Evolutionary conservation across 2,888 invertebrate genomes (phyloP).

Genomic region (Ormyrus pomaceus): DNA sequence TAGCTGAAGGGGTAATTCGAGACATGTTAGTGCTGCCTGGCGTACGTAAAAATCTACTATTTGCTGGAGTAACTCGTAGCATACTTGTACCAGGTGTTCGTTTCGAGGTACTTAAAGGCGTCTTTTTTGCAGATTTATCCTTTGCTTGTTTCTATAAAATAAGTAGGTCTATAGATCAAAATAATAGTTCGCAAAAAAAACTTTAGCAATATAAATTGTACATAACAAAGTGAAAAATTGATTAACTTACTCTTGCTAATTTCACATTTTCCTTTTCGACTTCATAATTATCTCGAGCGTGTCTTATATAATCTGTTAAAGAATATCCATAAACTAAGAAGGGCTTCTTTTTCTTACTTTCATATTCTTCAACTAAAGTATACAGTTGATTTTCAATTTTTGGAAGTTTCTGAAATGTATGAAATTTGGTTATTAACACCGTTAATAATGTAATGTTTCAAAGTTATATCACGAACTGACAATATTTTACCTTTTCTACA

Average conservation of each 20-base stretch:
- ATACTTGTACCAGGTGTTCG: constrained; percentile 64
- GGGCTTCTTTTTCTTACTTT: constrained; percentile 74
- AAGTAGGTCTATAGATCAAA: constrained; percentile 68
- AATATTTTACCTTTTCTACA: constrained; percentile 77
- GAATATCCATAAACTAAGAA: constrained; percentile 83
- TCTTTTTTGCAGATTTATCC: constrained; percentile 70
- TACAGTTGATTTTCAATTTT: constrained; percentile 83
- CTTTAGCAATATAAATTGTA: background rate
- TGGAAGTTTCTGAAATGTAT: constrained; percentile 78
- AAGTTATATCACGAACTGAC: constrained; percentile 2
- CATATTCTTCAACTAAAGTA: constrained; percentile 76
- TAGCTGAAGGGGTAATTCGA: constrained; percentile 60
- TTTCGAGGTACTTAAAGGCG: constrained; percentile 68
- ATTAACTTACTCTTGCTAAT: constrained; percentile 66
- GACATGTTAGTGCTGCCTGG: constrained; percentile 47
- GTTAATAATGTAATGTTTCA: background rate
- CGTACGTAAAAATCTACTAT: constrained; percentile 52
- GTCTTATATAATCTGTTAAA: constrained; percentile 79
- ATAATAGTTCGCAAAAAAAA: background rate
- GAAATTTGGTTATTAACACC: background rate
- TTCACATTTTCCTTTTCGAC: constrained; percentile 75
- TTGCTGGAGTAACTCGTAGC: constrained; percentile 61
- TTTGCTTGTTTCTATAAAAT: constrained; percentile 77
- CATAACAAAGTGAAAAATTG: constrained; percentile 32
- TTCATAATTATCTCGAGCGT: constrained; percentile 81